Evolutionary conservation across 2,888 invertebrate species (phyloP).

Genomic region (Tetranychus truncatus): DNA sequence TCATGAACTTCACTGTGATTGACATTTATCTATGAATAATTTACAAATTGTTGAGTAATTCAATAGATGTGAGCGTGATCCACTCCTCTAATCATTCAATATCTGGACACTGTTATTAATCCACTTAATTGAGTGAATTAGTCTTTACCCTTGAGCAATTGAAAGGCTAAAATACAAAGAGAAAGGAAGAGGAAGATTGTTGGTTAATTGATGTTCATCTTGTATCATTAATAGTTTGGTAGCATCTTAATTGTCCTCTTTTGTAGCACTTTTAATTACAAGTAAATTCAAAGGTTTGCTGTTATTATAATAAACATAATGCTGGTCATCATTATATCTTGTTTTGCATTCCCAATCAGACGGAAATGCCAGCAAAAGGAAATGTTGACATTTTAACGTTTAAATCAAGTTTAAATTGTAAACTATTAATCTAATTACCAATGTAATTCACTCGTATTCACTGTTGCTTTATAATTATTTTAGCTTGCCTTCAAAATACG

Average conservation of each 20-base stretch:
- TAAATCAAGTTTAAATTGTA: too few relatives aligned
- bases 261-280: background rate
- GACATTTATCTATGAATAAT: background rate
- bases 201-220: background rate
- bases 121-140: background rate
- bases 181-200: background rate
- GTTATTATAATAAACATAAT: background rate
- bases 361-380: slow-evolving; percentile 40
- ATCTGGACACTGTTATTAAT: background rate
- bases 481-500: too few relatives aligned
- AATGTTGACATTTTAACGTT: slow-evolving; percentile 39
- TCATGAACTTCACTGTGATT: background rate
- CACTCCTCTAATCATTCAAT: background rate
- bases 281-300: too few relatives aligned
- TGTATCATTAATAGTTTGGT: background rate
- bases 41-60: background rate
- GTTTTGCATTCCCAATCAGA: slow-evolving; percentile 3
- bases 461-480: too few relatives aligned
- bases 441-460: too few relatives aligned
- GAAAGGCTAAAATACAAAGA: background rate
- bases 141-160: background rate
- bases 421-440: too few relatives aligned
- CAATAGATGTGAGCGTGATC: background rate
- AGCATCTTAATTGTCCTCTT: background rate
- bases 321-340: background rate